Conservation (phyloP, 37 sponge, comb jelly and placozoan species). For the Beroe forskalii region DNA sequence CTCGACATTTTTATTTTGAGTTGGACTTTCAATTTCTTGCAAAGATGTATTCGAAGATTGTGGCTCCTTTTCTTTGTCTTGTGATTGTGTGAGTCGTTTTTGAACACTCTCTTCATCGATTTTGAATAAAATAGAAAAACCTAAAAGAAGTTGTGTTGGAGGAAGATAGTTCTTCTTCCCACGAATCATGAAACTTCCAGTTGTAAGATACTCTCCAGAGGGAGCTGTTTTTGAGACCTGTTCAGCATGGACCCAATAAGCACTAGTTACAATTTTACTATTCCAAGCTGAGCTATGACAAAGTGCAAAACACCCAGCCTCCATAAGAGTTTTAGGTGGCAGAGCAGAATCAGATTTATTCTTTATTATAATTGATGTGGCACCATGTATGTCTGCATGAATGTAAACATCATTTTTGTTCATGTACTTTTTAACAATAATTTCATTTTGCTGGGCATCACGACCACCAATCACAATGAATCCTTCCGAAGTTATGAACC, state of each 20-base stretch:
- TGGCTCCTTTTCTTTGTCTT: not conserved
- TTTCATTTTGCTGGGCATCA: conserved; percentile 96
- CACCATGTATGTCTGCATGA: conserved; percentile 98
- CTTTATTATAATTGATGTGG: conserved; percentile 90
- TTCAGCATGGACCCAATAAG: conserved; percentile 91
- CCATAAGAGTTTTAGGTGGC: conserved; percentile 86
- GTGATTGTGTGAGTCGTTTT: not conserved
- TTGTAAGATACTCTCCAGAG: conserved; percentile 92
- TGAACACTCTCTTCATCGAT: conserved; percentile 68
- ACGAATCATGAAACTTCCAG: conserved; percentile 99
- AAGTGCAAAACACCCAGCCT: conserved; percentile 91
- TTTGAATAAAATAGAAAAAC: conserved; percentile 91
- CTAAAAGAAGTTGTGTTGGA: conserved; percentile 81
- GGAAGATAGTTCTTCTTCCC: conserved; percentile 97
- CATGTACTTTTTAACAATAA: conserved; percentile 88
- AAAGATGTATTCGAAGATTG: not conserved
- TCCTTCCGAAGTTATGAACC: conserved; percentile 95
- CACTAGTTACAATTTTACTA: conserved; percentile 82
- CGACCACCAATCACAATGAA: conserved; percentile 94
- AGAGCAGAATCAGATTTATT: conserved; percentile 81
- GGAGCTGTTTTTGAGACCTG: conserved; percentile 99
- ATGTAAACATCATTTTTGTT: conserved; percentile 91
- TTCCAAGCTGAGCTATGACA: conserved; percentile 98
- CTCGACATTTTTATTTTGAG: conserved; percentile 29
- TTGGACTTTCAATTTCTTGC: conserved; percentile 2